These are phyloP conservation scores for Zenarchopterus dispar DNA, from an alignment of 2,797 vertebrate genomes.

Conservation along the genomic window DNA sequence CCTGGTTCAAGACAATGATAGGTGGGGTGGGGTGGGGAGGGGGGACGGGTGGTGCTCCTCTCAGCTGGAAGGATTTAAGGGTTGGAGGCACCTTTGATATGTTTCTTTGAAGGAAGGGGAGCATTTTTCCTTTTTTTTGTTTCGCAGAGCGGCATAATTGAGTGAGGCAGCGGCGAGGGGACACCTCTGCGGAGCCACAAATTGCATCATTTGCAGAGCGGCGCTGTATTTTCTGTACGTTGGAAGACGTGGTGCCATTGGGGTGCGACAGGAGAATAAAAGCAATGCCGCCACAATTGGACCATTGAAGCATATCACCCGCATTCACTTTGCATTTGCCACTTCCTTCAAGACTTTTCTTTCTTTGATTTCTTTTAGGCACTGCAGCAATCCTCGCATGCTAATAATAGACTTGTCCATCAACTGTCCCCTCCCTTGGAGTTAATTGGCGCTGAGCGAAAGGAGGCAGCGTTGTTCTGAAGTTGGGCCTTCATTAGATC, in stretches of 20 bases:
- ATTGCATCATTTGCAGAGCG: conserved; percentile 64
- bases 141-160: conserved; percentile 45
- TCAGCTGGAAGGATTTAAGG: conserved; percentile 42
- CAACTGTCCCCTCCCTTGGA: conserved; percentile 80
- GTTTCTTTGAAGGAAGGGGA: conserved; percentile 45
- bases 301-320: conserved; percentile 77
- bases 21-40: conserved; percentile 26
- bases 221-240: conserved; percentile 51
- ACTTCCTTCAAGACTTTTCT: conserved; percentile 78
- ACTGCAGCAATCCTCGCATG: conserved; percentile 70
- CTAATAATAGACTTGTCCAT: conserved; percentile 86
- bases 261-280: conserved; percentile 50
- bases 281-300: conserved; percentile 75
- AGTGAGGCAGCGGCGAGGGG: conserved; percentile 29
- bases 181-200: conserved; percentile 43
- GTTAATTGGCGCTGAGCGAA: conserved; percentile 81
- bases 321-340: conserved; percentile 77
- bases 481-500: conserved; percentile 84
- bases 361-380: conserved; percentile 80
- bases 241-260: conserved; percentile 10
- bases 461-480: conserved; percentile 68
- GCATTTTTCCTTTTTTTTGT: conserved; percentile 25
- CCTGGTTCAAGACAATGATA: conserved; percentile 31
- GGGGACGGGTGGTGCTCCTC: conserved; percentile 7
- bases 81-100: conserved; percentile 47